Evolutionary conservation across 2,888 invertebrate species (phyloP), one percentile per base, ranked within the genome.

Genomic region (Drosophila mimica): DNA sequence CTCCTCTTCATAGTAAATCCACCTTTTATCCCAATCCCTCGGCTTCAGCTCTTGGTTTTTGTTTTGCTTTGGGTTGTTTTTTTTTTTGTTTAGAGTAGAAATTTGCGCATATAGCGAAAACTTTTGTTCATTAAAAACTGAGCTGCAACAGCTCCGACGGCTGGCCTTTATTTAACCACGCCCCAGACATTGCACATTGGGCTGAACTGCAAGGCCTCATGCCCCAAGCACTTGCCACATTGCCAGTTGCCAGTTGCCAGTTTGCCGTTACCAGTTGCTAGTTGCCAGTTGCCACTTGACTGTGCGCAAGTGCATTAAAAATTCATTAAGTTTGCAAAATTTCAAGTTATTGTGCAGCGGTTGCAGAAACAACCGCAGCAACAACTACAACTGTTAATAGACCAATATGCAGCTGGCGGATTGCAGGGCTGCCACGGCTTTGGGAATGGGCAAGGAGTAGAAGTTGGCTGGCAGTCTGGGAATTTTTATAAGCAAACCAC

Each of bases 321-420:
- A 92, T 92, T 92, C 92, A 92, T 92, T 92, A 92, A 91, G 91
- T 91, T 92, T 89, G 86, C 81, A 82, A 84, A 91, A 89, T 92
- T 91, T 91, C 82, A 90, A 88, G 91, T 87, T 89, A 88, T 87
- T 87, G 83, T 81, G 76, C 81, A 81, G 70, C 76, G 72, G 68
- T 67, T 66, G 88, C 87, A 85, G 68, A 62, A 62, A 75, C 70
- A 66, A 72, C 85, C 74, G 79, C 77, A 87, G 53, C 81, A 81
- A 74, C 76, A 80, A 65, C 82, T 74, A 88, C 83, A 88, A 79
- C 86, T 89, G 91, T 88, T 90, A 91, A 91, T 91, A 90, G 88
- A 91, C 88, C 89, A 90, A 90, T 88, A 84, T 90, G 82, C 88
- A 73, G 43, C 65, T 43, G 49, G 30, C 15, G 31, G 25, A 25